phyloP scores from a whole-genome alignment of 2,113 vertebrate species.

The Lucifuga dentata region DNA sequence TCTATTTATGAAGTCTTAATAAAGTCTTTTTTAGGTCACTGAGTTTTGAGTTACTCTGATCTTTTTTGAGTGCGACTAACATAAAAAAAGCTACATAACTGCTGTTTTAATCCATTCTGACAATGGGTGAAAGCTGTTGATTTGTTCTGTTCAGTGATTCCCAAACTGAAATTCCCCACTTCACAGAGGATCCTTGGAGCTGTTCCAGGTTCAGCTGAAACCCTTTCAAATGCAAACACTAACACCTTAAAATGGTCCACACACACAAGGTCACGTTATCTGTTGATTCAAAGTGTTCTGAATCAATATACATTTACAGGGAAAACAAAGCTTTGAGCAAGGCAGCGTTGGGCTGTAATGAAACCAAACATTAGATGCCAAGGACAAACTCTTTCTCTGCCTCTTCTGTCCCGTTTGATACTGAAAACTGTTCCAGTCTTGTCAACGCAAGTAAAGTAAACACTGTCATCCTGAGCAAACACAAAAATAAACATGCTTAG shows the following conservation, averaged over 20 bases:
- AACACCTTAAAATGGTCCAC: conserved; percentile 46
- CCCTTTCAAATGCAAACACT: conserved; percentile 37
- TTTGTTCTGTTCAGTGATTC: conserved; percentile 19
- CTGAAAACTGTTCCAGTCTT: conserved; percentile 4
- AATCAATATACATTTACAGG: conserved; percentile 62
- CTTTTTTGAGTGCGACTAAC: no score
- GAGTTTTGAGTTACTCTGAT: no score
- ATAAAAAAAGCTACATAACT: background rate
- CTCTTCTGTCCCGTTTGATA: conserved; percentile 1
- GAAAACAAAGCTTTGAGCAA: conserved; percentile 42
- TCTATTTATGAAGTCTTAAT: background rate
- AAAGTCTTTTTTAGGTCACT: no score
- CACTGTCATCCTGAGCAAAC: conserved; percentile 18
- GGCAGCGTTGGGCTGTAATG: conserved; percentile 11
- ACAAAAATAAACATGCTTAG: conserved; percentile 60
- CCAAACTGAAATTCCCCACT: background rate
- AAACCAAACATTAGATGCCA: background rate
- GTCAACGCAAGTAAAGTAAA: conserved; percentile 41
- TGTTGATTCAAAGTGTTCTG: conserved; percentile 47
- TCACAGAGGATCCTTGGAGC: conserved; percentile 38
- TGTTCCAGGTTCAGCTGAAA: conserved; percentile 48
- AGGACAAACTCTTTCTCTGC: conserved; percentile 26
- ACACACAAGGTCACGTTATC: conserved; percentile 50
- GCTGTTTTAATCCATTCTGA: background rate
- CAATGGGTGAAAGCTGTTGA: no score